Percentiles rank a stretch among this genome's conserved stretches.
These are phyloP conservation scores for Capra hircus DNA, from an alignment of 2,113 vertebrate species.

Conservation along the genomic window DNA sequence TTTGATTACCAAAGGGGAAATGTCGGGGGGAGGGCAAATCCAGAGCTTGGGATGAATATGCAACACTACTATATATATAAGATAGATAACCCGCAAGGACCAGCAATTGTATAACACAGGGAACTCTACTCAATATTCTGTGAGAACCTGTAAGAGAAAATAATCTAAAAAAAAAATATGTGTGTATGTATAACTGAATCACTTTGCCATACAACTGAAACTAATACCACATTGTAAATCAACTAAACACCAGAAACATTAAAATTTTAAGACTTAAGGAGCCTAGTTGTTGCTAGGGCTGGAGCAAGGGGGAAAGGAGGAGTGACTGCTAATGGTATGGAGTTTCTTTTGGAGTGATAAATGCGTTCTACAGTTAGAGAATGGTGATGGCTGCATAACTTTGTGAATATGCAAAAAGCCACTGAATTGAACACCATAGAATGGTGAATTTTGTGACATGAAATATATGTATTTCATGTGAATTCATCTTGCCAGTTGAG, in stretches of 20 bases:
- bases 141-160: neutral
- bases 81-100: neutral
- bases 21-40: neutral
- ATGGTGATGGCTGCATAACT: neutral
- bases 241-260: neutral
- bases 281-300: neutral
- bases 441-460: neutral
- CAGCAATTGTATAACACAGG: neutral
- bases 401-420: neutral
- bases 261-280: neutral
- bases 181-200: neutral
- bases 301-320: neutral
- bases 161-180: neutral
- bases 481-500: neutral
- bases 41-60: neutral
- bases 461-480: conserved; percentile 14
- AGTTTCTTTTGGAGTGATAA: neutral
- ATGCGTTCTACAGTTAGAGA: neutral
- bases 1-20: neutral
- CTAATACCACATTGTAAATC: neutral
- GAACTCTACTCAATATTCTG: neutral
- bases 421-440: neutral
- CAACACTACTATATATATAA: neutral
- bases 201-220: neutral
- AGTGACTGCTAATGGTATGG: neutral